Evolutionary conservation across 2,888 invertebrate species (phyloP).

Genomic region (Drosophila pseudotakahashii): DNA sequence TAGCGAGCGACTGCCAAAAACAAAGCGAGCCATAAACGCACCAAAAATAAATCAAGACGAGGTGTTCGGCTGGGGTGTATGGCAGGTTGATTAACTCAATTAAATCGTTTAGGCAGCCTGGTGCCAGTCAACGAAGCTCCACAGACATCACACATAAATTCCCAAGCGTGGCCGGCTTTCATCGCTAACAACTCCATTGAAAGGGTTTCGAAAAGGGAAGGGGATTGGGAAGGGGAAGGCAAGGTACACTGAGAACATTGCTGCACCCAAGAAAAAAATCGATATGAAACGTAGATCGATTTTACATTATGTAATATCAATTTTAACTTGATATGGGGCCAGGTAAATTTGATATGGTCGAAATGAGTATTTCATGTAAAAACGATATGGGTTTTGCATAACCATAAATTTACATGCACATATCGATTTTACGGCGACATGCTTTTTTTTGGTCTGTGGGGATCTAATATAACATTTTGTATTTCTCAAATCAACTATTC

Average conservation of each 20-base stretch:
- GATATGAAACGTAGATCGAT: too few relatives aligned
- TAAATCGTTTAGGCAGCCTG: constrained; percentile 63
- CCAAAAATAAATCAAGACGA: constrained; percentile 62
- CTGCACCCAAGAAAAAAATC: too few relatives aligned
- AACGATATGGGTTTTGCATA: too few relatives aligned
- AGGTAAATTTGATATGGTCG: too few relatives aligned
- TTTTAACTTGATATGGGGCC: too few relatives aligned
- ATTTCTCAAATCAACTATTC: too few relatives aligned
- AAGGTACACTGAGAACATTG: background rate
- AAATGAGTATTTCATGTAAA: too few relatives aligned
- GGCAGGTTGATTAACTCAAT: constrained; percentile 67
- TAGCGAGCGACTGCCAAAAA: constrained; percentile 59
- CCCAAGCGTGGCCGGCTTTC: constrained; percentile 32
- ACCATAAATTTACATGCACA: too few relatives aligned
- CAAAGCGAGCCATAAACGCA: constrained; percentile 40
- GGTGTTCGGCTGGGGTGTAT: constrained; percentile 10
- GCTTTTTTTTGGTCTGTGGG: too few relatives aligned
- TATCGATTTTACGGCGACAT: too few relatives aligned
- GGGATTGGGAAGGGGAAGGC: background rate
- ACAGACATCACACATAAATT: constrained; percentile 18
- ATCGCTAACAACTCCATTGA: constrained; percentile 33
- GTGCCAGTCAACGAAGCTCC: constrained; percentile 48
- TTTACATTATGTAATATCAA: too few relatives aligned
- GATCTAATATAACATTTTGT: too few relatives aligned
- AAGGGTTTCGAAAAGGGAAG: background rate